These are phyloP conservation scores for Hemistola chrysoprasaria DNA, from an alignment of 2,888 invertebrate genomes.

Conservation along the genomic window DNA sequence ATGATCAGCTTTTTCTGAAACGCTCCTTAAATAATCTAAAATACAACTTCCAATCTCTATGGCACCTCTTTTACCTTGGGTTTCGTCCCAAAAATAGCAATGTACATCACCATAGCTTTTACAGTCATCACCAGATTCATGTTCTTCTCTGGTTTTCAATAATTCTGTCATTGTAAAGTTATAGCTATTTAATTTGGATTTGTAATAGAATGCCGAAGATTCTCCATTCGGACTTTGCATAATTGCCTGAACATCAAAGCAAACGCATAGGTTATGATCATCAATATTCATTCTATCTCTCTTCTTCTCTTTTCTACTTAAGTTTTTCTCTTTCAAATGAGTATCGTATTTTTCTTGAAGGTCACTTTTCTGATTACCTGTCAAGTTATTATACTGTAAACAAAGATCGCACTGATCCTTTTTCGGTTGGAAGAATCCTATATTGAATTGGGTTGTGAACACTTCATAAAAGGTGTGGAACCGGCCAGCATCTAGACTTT, in stretches of 20 bases:
- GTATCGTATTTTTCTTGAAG: neutral
- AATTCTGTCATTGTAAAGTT: slow-evolving; percentile 36
- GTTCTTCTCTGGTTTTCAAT: neutral
- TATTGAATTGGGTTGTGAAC: too few relatives aligned
- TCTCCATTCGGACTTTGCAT: slow-evolving; percentile 26
- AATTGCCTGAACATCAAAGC: slow-evolving; percentile 30
- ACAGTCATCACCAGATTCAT: neutral
- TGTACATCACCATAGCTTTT: slow-evolving; percentile 2
- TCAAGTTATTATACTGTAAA: slow-evolving; percentile 11
- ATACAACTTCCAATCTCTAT: slow-evolving; percentile 3
- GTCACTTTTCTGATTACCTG: neutral
- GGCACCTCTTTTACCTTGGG: neutral
- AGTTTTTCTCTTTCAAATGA: slow-evolving; percentile 18
- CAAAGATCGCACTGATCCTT: slow-evolving; percentile 23
- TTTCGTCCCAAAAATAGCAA: slow-evolving; percentile 4
- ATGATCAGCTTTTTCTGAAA: slow-evolving; percentile 1
- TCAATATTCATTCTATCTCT: slow-evolving; percentile 17
- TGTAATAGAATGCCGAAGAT: slow-evolving; percentile 31
- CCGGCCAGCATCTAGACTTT: slow-evolving; percentile 1
- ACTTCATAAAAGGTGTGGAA: neutral
- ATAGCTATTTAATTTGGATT: slow-evolving; percentile 26
- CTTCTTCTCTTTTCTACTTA: slow-evolving; percentile 11
- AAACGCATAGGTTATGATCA: slow-evolving; percentile 24
- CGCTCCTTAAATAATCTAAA: neutral
- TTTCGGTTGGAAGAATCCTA: neutral